Conservation (phyloP, 2,888 invertebrate genomes). For the Nymphalis polychloros region DNA sequence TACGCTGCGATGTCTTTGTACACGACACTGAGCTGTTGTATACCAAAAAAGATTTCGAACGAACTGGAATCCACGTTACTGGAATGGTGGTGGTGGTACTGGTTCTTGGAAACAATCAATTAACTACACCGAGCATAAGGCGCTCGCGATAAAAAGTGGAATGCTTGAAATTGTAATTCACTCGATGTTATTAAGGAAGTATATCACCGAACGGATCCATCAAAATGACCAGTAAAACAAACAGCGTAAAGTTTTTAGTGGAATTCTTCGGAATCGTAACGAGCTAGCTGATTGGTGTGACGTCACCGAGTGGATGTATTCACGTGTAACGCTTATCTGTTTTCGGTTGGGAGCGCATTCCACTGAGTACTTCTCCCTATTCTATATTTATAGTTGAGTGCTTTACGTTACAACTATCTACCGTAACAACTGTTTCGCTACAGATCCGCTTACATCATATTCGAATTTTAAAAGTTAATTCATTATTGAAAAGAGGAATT, state of each 20-base stretch:
- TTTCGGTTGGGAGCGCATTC: conserved; percentile 62
- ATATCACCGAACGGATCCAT: conserved; percentile 13
- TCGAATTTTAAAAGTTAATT: background rate
- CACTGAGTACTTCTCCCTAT: conserved; percentile 48
- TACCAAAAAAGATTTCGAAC: background rate
- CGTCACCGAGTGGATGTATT: conserved; percentile 54
- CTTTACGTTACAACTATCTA: conserved; percentile 45
- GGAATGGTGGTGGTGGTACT: no score
- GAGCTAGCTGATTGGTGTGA: conserved; percentile 42
- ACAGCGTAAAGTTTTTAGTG: conserved; percentile 22
- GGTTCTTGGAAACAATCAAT: conserved; percentile 18
- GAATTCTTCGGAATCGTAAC: conserved; percentile 29
- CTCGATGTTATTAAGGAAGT: conserved; percentile 16
- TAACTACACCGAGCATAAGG: conserved; percentile 8
- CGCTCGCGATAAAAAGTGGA: conserved; percentile 11
- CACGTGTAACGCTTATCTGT: conserved; percentile 57
- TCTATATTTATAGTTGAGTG: conserved; percentile 53
- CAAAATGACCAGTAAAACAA: conserved; percentile 10
- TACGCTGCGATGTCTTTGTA: conserved; percentile 3
- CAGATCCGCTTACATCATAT: conserved; percentile 14
- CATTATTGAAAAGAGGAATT: no score
- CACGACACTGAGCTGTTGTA: background rate
- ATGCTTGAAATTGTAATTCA: conserved; percentile 6
- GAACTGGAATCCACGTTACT: conserved; percentile 4
- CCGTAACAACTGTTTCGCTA: conserved; percentile 34